A percentile compares a stretch with the other conserved stretches of the same genome.
phyloP scores from a whole-genome alignment of 2,888 invertebrate species.

The Altica lythri region DNA sequence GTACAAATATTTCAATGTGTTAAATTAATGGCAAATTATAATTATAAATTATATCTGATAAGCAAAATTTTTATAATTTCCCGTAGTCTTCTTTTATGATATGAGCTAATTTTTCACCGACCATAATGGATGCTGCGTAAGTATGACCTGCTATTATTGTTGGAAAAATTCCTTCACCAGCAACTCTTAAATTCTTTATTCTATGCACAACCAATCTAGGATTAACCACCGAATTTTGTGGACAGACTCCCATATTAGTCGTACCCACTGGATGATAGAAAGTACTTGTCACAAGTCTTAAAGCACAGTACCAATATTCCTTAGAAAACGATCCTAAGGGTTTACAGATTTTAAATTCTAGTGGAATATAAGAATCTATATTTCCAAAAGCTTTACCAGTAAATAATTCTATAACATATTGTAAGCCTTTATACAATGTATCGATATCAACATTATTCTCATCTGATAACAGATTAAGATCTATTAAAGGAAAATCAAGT shows the following conservation, averaged over 20 bases:
- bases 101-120: constrained; percentile 58
- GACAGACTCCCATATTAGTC: constrained; percentile 60
- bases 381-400: constrained; percentile 64
- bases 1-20: too few species aligned
- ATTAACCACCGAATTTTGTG: constrained; percentile 62
- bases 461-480: constrained; percentile 42
- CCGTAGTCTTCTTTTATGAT: constrained; percentile 5
- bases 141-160: constrained; percentile 60
- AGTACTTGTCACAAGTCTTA: constrained; percentile 55
- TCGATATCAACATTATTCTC: constrained; percentile 63
- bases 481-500: constrained; percentile 45
- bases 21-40: too few species aligned
- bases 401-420: constrained; percentile 43
- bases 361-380: constrained; percentile 61
- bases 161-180: constrained; percentile 63
- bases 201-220: constrained; percentile 60
- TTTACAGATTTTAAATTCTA: constrained; percentile 13
- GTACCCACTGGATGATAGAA: constrained; percentile 61
- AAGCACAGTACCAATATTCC: constrained; percentile 60
- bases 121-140: constrained; percentile 60
- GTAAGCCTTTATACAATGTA: constrained; percentile 65
- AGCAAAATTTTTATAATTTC: constrained; percentile 1
- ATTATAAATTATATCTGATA: too few species aligned
- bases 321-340: constrained; percentile 29
- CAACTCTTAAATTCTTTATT: constrained; percentile 58